These are phyloP conservation scores for Bombus haemorrhoidalis DNA, from an alignment of 1,140 invertebrate genomes.

Conservation along the genomic window DNA sequence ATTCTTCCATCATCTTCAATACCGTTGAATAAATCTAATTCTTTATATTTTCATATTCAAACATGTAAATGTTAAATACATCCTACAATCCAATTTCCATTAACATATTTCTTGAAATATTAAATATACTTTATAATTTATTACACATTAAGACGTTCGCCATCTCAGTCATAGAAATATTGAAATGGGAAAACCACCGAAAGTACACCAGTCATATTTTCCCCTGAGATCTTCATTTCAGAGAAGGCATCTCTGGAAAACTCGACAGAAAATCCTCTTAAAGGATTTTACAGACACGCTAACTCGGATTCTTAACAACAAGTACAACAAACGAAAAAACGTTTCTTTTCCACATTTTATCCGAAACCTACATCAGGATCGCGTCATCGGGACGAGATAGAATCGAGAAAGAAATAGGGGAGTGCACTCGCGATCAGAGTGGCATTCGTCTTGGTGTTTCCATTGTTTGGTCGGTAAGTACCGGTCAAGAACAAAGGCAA, in stretches of 20 bases:
- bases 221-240: too few relatives aligned
- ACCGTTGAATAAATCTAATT: too few relatives aligned
- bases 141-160: neutral
- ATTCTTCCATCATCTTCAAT: too few relatives aligned
- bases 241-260: too few relatives aligned
- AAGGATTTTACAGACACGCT: neutral
- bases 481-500: constrained; percentile 58
- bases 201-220: too few relatives aligned
- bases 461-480: constrained; percentile 53
- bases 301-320: constrained; percentile 30
- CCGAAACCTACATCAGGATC: constrained; percentile 20
- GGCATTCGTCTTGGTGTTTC: constrained; percentile 45
- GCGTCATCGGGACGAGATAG: constrained; percentile 14
- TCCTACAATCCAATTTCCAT: too few relatives aligned
- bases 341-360: constrained; percentile 11
- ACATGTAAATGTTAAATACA: too few relatives aligned
- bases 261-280: too few relatives aligned
- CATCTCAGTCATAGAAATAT: too few relatives aligned
- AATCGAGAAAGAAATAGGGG: neutral
- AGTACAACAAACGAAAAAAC: constrained; percentile 13
- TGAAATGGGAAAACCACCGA: too few relatives aligned
- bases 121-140: neutral
- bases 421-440: constrained; percentile 51
- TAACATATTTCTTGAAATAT: too few relatives aligned
- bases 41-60: too few relatives aligned